These are phyloP conservation scores for Halcyon senegalensis DNA, from an alignment of 2,113 vertebrate genomes.

Conservation along the genomic window DNA sequence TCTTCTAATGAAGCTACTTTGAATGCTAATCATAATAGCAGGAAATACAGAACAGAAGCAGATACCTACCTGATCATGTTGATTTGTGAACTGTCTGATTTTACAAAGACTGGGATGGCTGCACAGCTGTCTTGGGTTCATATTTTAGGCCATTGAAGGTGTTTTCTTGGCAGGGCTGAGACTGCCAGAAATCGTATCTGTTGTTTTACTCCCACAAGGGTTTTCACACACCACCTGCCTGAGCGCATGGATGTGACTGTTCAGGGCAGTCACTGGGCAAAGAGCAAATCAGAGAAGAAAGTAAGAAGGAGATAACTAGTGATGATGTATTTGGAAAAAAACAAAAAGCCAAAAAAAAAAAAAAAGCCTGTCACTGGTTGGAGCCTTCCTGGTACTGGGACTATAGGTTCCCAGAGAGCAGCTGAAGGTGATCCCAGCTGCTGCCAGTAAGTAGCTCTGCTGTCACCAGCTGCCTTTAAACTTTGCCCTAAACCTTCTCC, in stretches of 20 bases:
- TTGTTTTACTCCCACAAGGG: neutral
- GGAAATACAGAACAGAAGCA: neutral
- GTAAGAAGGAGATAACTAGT: neutral
- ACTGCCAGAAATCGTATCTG: neutral
- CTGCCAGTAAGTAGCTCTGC: neutral
- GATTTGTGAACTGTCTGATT: neutral
- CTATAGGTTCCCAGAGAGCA: neutral
- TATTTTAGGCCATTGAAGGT: neutral
- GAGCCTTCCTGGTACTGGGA: neutral
- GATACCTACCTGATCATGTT: neutral
- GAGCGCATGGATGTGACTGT: neutral
- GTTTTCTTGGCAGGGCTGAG: conserved; percentile 14
- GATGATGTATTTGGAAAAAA: neutral
- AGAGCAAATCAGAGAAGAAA: neutral
- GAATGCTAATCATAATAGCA: neutral
- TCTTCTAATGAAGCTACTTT: neutral
- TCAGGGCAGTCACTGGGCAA: neutral
- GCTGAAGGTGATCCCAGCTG: neutral
- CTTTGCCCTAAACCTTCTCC: neutral
- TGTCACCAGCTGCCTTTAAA: neutral
- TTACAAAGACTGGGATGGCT: neutral
- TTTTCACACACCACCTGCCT: conserved; percentile 10
- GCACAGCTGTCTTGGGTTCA: neutral
- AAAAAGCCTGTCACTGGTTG: neutral
- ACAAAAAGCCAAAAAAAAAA: neutral